Evolutionary conservation across 1,140 invertebrate genomes (phyloP).

Genomic region (Diachasmimorpha longicaudata): DNA sequence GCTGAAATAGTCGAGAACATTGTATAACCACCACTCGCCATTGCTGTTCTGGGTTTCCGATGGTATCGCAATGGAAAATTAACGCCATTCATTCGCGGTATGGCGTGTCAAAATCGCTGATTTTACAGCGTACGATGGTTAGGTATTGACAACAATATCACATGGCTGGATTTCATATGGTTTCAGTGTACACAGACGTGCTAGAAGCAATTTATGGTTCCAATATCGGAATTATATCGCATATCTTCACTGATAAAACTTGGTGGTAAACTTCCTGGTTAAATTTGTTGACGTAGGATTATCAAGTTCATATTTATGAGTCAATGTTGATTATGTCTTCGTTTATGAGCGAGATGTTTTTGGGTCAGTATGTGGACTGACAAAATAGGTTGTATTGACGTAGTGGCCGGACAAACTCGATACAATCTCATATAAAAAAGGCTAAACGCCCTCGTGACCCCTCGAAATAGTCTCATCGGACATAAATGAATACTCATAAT

Average conservation of each 20-base stretch:
- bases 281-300: too few species aligned
- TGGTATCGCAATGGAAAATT: background rate
- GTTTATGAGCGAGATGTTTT: too few species aligned
- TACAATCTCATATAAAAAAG: too few species aligned
- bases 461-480: too few species aligned
- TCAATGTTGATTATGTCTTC: too few species aligned
- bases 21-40: background rate
- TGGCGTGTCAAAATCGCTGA: background rate
- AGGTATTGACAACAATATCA: background rate
- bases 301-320: too few species aligned
- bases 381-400: too few species aligned
- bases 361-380: too few species aligned
- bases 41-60: background rate
- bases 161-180: background rate
- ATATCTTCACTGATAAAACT: background rate
- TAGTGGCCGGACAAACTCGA: too few species aligned
- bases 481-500: too few species aligned
- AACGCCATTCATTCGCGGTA: background rate
- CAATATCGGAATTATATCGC: background rate
- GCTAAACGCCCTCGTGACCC: too few species aligned
- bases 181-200: background rate
- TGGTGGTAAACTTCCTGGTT: background rate
- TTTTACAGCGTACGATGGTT: too few species aligned
- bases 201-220: background rate
- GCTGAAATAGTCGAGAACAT: background rate